phyloP scores from a whole-genome alignment of 2,888 invertebrate species.

The Alviniconcha strummeri region DNA sequence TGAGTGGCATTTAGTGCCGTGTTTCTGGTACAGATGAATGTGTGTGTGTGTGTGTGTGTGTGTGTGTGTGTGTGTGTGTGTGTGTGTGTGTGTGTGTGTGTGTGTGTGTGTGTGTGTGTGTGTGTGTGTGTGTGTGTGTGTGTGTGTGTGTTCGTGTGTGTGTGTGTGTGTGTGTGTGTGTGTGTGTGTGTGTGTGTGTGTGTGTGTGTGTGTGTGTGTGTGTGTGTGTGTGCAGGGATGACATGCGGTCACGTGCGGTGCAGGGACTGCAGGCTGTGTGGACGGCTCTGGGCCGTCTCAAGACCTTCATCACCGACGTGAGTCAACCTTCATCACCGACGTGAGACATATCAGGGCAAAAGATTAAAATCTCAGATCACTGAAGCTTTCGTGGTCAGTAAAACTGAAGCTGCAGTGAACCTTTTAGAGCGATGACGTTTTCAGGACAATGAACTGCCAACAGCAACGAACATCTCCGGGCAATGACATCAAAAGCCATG shows the following conservation, averaged over 20 bases:
- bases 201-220: slow-evolving; percentile 16
- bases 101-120: not conserved
- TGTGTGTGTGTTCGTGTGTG: not conserved
- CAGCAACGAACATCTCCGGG: no score
- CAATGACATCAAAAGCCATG: no score
- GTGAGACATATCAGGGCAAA: not conserved
- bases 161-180: not conserved
- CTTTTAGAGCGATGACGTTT: no score
- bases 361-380: no score
- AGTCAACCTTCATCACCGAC: not conserved
- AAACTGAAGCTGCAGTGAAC: no score
- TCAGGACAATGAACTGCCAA: no score
- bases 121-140: no score
- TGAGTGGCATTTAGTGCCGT: no score
- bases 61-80: not conserved
- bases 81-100: not conserved
- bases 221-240: not conserved
- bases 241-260: not conserved
- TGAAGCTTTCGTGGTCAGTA: no score
- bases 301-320: not conserved
- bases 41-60: no score
- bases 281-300: not conserved
- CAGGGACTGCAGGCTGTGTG: not conserved
- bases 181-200: slow-evolving; percentile 20
- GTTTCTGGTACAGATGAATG: no score